Conservation (phyloP, 2,113 vertebrate species). For the Actinemys pallida region DNA sequence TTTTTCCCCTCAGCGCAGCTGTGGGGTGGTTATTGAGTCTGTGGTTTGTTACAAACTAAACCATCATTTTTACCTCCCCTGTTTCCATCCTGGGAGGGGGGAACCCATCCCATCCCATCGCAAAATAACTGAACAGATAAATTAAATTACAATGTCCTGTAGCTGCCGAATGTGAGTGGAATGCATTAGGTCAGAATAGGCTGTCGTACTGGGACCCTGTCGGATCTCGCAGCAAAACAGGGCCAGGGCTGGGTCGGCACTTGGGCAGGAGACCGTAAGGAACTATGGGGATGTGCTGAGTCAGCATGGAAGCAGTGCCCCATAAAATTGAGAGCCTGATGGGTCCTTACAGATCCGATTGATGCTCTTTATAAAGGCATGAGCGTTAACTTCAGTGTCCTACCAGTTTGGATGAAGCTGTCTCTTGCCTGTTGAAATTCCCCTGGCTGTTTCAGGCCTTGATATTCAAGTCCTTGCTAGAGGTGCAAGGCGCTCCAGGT, state of each 20-base stretch:
- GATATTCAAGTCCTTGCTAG: neutral
- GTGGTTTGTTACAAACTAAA: neutral
- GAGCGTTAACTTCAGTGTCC: too few relatives aligned
- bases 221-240: neutral
- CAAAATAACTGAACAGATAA: conserved; percentile 14
- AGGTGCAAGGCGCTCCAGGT: neutral
- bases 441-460: neutral
- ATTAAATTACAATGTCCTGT: neutral
- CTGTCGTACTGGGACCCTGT: neutral
- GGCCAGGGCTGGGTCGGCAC: neutral
- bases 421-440: neutral
- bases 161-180: neutral
- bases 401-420: neutral
- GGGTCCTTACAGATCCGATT: too few relatives aligned
- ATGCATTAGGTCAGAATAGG: neutral
- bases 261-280: neutral
- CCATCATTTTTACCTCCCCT: neutral
- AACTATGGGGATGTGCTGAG: neutral
- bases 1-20: neutral
- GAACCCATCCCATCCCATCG: neutral
- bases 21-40: neutral
- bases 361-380: neutral
- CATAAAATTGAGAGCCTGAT: neutral
- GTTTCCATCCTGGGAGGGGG: neutral
- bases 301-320: neutral